Percentiles rank a stretch among this genome's conserved stretches.
These are phyloP conservation scores for Geophilus truncorum DNA, from an alignment of 2,888 invertebrate species.

Conservation along the genomic window DNA sequence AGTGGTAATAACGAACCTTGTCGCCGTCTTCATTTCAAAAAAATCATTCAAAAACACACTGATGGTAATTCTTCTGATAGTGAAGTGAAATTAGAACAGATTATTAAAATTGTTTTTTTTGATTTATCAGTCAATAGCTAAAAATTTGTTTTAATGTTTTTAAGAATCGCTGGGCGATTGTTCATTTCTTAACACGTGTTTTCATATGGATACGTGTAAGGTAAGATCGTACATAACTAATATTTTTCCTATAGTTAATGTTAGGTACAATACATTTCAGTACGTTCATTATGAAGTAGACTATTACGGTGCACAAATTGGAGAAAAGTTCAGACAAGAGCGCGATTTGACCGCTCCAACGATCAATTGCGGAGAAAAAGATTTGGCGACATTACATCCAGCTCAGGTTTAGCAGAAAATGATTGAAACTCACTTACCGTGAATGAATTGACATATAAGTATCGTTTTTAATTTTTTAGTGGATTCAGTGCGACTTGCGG, in stretches of 20 bases:
- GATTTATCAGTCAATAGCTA: background rate
- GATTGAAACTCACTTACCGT: background rate
- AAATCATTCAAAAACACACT: slow-evolving; percentile 92
- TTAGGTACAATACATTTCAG: slow-evolving; percentile 46
- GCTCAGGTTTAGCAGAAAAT: slow-evolving; percentile 35
- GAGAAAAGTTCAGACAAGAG: slow-evolving; percentile 31
- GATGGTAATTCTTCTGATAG: slow-evolving; percentile 55
- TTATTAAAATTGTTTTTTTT: background rate
- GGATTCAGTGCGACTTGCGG: slow-evolving; percentile 95
- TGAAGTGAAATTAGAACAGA: background rate
- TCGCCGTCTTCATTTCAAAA: slow-evolving; percentile 89
- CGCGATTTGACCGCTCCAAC: slow-evolving; percentile 34
- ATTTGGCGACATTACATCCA: slow-evolving; percentile 37
- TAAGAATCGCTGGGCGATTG: slow-evolving; percentile 86
- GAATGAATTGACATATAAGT: slow-evolving; percentile 54
- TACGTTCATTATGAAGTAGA: slow-evolving; percentile 98
- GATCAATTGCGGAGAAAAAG: slow-evolving; percentile 22
- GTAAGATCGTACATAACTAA: no score
- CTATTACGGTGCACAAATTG: slow-evolving; percentile 49
- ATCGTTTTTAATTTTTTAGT: slow-evolving; percentile 58
- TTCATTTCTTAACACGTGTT: slow-evolving; percentile 96
- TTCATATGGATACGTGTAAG: slow-evolving; percentile 99
- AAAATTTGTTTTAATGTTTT: slow-evolving; percentile 23
- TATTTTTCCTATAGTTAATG: no score
- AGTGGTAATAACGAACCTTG: slow-evolving; percentile 58